phyloP scores from a whole-genome alignment of 2,113 vertebrate genomes.

The Micronycteris hirsuta region DNA sequence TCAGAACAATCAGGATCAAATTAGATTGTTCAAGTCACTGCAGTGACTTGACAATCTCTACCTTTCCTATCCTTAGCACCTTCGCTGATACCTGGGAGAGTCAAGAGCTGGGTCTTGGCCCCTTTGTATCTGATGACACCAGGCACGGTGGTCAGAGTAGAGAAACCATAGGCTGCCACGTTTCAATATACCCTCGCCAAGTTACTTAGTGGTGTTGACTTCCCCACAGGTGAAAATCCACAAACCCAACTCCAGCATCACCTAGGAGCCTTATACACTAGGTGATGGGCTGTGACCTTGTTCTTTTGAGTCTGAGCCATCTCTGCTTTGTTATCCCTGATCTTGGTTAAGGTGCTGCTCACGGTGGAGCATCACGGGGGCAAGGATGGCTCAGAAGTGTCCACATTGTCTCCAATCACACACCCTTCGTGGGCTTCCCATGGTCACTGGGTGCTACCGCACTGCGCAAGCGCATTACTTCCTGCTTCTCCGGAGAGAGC shows the following conservation, averaged over 20 bases:
- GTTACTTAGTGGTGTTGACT: slow-evolving; percentile 93
- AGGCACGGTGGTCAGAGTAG: slow-evolving; percentile 91
- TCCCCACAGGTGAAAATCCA: slow-evolving; percentile 93
- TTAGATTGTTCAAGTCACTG: slow-evolving; percentile 93
- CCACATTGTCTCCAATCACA: rapidly evolving
- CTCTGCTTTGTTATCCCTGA: slow-evolving; percentile 92
- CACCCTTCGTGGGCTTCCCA: rapidly evolving
- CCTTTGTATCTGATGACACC: slow-evolving; percentile 95
- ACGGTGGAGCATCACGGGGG: slow-evolving; percentile 64
- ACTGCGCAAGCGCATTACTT: not conserved
- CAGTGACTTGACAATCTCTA: slow-evolving; percentile 92
- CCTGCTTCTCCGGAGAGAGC: not conserved
- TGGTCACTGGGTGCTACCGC: rapidly evolving
- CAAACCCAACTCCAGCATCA: slow-evolving; percentile 92
- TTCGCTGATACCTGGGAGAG: slow-evolving; percentile 95
- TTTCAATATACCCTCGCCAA: slow-evolving; percentile 94
- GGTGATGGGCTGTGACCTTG: slow-evolving; percentile 92
- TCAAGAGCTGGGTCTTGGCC: slow-evolving; percentile 95
- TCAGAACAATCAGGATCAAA: slow-evolving; percentile 92
- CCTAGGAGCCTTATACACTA: slow-evolving; percentile 93
- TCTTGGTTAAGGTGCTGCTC: slow-evolving; percentile 88
- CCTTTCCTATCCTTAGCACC: slow-evolving; percentile 95
- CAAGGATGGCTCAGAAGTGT: rapidly evolving
- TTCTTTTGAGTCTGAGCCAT: slow-evolving; percentile 95
- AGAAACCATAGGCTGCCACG: slow-evolving; percentile 94